Base-by-base conservation (phyloP, 2,888 invertebrate species). In the Epistrophella euchroma region DNA sequence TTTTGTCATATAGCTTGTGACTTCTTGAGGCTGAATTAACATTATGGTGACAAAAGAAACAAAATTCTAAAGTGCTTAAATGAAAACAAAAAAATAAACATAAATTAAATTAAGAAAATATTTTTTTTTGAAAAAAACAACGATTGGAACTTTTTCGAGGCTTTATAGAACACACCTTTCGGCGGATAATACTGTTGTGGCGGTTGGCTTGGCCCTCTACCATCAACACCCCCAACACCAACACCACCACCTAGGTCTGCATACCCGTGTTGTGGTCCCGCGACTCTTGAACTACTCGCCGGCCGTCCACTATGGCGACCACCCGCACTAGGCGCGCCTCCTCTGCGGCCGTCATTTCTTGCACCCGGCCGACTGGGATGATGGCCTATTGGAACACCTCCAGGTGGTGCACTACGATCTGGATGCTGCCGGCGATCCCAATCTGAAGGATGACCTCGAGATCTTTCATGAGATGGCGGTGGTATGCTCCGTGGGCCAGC, bases 121-220 rank as follows among this genome's bases (percentile, higher is more conserved):
- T 9, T 15, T 17, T 17, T 71, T 13, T 25, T 22, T 15, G 22
- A 15, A 72, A 43, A 40, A 43, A 66, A 72, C 52, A 83, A 88
- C 62, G 78, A 74, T 19, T 77, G 58, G 40, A 50, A 76, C 66
- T 86, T 7, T 15, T 81, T 88, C 88, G 88, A 70, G 89, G 89
- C 88, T 90, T 90, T 89, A 88, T 88, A 89, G 90, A 88, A 91
- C 92, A 91, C 92, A 95, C 95, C 95, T 95, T 95, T 96, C 89
- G 95, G 95, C 89, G 95, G 94, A 92, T 95, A 95, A 91, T 96
- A 95, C 91, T 96, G 96, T 91, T 96, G 91, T 81, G 89, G 88
- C 88, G 88, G 88, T 88, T 89, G 90, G 90, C 89, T 90, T 90
- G 88, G 87, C 85, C 87, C 87, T 80, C 83, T 84, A 73, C 89